Percentiles rank a stretch among this genome's conserved stretches.
Evolutionary conservation across 2,888 invertebrate species (phyloP).

Genomic region (Eristalis pertinax): DNA sequence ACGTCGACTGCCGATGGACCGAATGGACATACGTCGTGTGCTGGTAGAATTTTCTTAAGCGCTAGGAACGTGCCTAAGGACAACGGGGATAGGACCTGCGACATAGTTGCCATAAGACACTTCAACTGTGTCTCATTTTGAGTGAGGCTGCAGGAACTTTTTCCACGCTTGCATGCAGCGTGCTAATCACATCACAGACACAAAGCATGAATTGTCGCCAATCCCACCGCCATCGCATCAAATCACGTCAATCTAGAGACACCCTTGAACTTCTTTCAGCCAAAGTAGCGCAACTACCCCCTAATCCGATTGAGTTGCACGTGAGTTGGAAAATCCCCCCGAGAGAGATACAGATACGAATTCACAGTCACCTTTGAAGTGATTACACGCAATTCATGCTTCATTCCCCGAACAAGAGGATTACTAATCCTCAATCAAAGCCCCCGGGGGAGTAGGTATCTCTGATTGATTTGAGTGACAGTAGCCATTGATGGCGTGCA

Average conservation of each 20-base stretch:
- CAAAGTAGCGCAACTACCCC: constrained; percentile 5
- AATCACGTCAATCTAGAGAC: background rate
- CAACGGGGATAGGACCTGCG: background rate
- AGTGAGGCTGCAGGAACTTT: background rate
- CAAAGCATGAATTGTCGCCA: background rate
- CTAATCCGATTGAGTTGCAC: background rate
- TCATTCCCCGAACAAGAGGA: background rate
- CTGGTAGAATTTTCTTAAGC: background rate
- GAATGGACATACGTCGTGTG: background rate
- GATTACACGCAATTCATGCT: background rate
- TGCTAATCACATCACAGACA: too few species aligned
- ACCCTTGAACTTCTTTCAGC: constrained; percentile 22
- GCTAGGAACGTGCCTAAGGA: background rate
- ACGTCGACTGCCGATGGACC: background rate
- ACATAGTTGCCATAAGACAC: too few species aligned
- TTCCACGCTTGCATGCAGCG: background rate
- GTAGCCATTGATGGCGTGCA: too few species aligned
- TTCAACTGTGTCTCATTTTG: too few species aligned
- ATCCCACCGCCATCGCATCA: background rate
- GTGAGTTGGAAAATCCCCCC: background rate
- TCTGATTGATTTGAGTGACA: too few species aligned
- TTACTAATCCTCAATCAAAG: background rate
- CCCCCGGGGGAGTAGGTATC: too few species aligned
- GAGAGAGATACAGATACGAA: background rate
- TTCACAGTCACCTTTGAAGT: background rate